Base-by-base conservation (phyloP, 2,888 invertebrate genomes). In the Cryptocheilus praepositus region DNA sequence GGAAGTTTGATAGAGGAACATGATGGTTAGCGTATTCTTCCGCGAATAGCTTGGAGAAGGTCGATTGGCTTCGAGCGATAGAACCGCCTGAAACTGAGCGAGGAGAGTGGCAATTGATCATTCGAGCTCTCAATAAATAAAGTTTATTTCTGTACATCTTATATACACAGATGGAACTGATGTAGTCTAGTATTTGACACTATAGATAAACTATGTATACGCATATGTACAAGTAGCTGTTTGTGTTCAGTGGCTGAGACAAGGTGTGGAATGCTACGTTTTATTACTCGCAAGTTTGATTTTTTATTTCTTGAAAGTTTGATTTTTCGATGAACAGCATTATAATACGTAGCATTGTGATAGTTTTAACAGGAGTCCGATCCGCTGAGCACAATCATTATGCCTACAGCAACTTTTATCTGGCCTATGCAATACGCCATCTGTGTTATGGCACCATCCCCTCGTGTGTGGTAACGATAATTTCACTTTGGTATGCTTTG, bases 1-100 rank as follows among this genome's bases (percentile, higher is more conserved):
- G 98, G 78, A 97, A 91, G 55, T 87, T 4, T 4, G 79, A 68
- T 56, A 79, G 15, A 13, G 66, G 36, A n/a, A 79, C 60, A 44
- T 67, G 74, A 8, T 71, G 70, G 36, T 61, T 60, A 55, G 63
- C 67, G 28, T 79, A 79, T 61, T 76, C 77, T 74, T 91, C 90
- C 61, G 91, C 89, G 82, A 93, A 95, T 62, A 84, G 86, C 73
- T 89, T 89, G 36, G 36, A 36, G 55, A 70, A 83, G 73, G 81
- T 81, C 51, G 71, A 83, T 61, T 81, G 64, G 61, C 82, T 77
- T 57, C 77, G 69, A 19, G 71, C 53, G 44, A 70, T 52, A 58
- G 65, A 60, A 54, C 63, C 56, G 64, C 72, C 83, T 83, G 83
- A 71, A 81, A 81, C 76, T 74, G 72, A 82, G 63, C 59, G 62